A percentile compares a stretch with the other conserved stretches of the same genome.
phyloP scores from a whole-genome alignment of 2,888 invertebrate species.

The Cantharis rufa region DNA sequence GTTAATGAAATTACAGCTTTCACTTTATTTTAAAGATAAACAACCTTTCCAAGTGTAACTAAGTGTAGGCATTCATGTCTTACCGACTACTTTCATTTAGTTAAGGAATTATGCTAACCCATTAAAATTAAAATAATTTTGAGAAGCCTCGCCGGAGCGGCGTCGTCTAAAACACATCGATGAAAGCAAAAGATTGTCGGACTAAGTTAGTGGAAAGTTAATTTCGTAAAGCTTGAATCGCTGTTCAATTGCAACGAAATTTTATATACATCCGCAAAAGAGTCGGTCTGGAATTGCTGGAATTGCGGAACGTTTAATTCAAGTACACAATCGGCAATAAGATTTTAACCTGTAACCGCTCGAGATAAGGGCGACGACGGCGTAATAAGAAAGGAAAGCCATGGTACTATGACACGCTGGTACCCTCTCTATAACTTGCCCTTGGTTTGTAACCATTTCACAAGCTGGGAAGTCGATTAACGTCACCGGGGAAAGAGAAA shows the following conservation, averaged over 20 bases:
- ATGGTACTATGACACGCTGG: slow-evolving; percentile 25
- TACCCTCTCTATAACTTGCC: slow-evolving; percentile 37
- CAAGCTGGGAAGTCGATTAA: slow-evolving; percentile 56
- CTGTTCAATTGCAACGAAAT: slow-evolving; percentile 16
- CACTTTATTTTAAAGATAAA: slow-evolving; percentile 44
- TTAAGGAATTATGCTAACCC: slow-evolving; percentile 43
- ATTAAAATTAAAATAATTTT: slow-evolving; percentile 38
- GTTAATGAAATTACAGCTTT: slow-evolving; percentile 44
- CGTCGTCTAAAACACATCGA: slow-evolving; percentile 18
- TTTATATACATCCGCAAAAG: slow-evolving; percentile 19
- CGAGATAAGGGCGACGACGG: slow-evolving; percentile 28
- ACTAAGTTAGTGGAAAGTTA: slow-evolving; percentile 19
- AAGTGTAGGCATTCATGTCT: slow-evolving; percentile 45
- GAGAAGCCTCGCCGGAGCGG: slow-evolving; percentile 20
- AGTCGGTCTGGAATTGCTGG: slow-evolving; percentile 10
- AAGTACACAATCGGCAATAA: slow-evolving; percentile 29
- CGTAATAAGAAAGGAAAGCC: slow-evolving; percentile 29
- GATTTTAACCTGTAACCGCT: slow-evolving; percentile 31
- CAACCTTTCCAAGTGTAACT: slow-evolving; percentile 36
- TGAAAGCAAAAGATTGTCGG: slow-evolving; percentile 22
- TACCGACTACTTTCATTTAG: slow-evolving; percentile 40
- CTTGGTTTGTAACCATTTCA: slow-evolving; percentile 46
- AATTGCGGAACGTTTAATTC: slow-evolving; percentile 28
- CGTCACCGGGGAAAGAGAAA: slow-evolving; percentile 56
- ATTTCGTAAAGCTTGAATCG: slow-evolving; percentile 17